A percentile compares a stretch with the other conserved stretches of the same genome.
Evolutionary conservation across 30 jellyfish, hydroid and myxozoan genomes (phyloP).

Genomic region (Cassiopea xamachana): DNA sequence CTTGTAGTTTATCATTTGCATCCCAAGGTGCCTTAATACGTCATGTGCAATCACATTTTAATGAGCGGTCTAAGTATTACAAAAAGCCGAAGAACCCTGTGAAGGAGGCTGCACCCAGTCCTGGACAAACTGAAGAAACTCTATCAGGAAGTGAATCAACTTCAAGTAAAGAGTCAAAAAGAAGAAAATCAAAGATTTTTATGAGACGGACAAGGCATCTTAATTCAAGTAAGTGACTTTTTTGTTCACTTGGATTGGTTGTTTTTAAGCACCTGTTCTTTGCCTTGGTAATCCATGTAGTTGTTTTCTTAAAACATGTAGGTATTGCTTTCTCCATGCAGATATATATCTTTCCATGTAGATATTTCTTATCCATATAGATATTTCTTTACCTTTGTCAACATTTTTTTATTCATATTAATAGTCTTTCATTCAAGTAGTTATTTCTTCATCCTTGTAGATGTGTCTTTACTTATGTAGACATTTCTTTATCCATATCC

Average conservation of each 20-base stretch:
- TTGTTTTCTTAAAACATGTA: no score
- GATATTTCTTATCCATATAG: no score
- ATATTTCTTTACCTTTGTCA: no score
- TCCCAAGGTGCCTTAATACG: constrained; percentile 90
- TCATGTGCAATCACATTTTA: constrained; percentile 95
- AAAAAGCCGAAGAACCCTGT: constrained; percentile 24
- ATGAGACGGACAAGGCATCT: constrained; percentile 46
- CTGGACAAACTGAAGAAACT: constrained; percentile 38
- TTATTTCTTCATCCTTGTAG: no score
- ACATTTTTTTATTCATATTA: no score
- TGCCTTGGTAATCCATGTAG: no score
- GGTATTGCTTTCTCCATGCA: no score
- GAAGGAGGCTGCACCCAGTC: constrained; percentile 9
- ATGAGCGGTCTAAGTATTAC: constrained; percentile 64
- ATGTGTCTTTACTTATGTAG: no score
- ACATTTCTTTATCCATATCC: no score
- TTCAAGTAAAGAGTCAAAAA: constrained; percentile 20
- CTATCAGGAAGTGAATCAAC: constrained; percentile 43
- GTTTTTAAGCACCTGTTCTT: not conserved
- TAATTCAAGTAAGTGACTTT: constrained; percentile 15
- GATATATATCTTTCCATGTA: no score
- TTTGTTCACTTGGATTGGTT: not conserved
- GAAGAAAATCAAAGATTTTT: constrained; percentile 9
- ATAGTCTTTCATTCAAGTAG: no score
- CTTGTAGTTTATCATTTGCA: constrained; percentile 87